phyloP scores from a whole-genome alignment of 2,113 vertebrate genomes.

The Ramphastos sulfuratus region DNA sequence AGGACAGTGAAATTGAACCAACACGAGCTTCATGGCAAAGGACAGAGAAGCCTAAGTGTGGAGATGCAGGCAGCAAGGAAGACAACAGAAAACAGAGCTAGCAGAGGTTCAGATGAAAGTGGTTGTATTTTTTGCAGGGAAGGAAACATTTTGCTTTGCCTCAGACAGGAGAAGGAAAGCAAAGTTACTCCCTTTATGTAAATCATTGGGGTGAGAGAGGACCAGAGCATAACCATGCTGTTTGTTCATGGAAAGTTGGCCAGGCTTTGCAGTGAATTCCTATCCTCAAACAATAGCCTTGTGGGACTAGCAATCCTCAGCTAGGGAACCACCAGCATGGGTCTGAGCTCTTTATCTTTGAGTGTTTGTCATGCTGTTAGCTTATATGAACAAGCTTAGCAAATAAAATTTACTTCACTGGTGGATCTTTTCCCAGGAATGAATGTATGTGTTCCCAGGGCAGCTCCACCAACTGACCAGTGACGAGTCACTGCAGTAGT shows the following conservation, averaged over 20 bases:
- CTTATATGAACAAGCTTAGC: conserved; percentile 49
- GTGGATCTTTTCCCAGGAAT: conserved; percentile 43
- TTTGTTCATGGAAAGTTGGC: conserved; percentile 8
- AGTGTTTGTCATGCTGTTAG: conserved; percentile 44
- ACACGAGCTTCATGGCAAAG: not conserved
- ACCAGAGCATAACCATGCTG: rapidly evolving
- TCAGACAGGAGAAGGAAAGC: not conserved
- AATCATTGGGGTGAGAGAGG: not conserved
- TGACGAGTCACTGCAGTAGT: conserved; percentile 18
- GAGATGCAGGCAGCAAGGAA: not conserved
- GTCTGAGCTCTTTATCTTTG: conserved; percentile 42
- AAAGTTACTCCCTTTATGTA: not conserved
- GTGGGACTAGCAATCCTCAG: conserved; percentile 17
- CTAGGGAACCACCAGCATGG: conserved; percentile 24
- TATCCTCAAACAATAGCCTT: conserved; percentile 19
- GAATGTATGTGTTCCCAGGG: not conserved
- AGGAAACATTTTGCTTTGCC: not conserved
- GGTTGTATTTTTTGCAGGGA: not conserved
- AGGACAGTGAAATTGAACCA: not conserved
- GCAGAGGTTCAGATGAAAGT: not conserved
- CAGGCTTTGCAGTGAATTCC: not conserved
- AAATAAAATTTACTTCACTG: conserved; percentile 29
- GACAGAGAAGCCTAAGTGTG: not conserved
- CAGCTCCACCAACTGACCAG: not conserved
- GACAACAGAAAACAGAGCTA: not conserved